These are phyloP conservation scores for Actinemys pallida DNA, from an alignment of 2,113 vertebrate genomes.

Conservation along the genomic window DNA sequence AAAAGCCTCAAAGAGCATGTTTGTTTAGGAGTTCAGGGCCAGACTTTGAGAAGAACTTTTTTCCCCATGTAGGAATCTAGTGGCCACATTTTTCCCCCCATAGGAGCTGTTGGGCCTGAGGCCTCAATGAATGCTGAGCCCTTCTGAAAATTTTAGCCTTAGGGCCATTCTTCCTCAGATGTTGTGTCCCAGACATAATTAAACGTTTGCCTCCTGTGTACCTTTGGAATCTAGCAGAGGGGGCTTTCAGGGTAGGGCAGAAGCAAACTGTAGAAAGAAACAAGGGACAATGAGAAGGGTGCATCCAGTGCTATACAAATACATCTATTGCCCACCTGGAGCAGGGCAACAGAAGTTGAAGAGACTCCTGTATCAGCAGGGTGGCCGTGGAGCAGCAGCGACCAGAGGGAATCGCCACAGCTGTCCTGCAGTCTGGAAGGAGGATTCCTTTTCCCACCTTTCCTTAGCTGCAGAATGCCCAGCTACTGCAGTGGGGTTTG, in stretches of 20 bases:
- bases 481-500: neutral
- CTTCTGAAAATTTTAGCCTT: neutral
- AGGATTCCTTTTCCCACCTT: neutral
- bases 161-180: neutral
- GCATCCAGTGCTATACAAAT: neutral
- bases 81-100: constrained; percentile 8
- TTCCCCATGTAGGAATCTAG: neutral
- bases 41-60: neutral
- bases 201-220: neutral
- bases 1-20: neutral
- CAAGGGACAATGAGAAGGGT: neutral
- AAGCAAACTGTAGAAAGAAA: neutral
- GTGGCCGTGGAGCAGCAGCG: neutral
- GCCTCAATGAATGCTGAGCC: neutral
- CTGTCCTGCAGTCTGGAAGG: neutral
- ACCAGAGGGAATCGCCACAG: neutral
- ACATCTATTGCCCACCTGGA: neutral
- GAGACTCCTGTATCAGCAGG: neutral
- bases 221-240: neutral
- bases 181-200: neutral
- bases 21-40: neutral
- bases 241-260: accelerated
- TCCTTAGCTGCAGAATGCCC: neutral
- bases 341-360: neutral
- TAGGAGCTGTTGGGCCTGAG: neutral